phyloP scores from a whole-genome alignment of 2,888 invertebrate genomes.

The Oscheius sp. region DNA sequence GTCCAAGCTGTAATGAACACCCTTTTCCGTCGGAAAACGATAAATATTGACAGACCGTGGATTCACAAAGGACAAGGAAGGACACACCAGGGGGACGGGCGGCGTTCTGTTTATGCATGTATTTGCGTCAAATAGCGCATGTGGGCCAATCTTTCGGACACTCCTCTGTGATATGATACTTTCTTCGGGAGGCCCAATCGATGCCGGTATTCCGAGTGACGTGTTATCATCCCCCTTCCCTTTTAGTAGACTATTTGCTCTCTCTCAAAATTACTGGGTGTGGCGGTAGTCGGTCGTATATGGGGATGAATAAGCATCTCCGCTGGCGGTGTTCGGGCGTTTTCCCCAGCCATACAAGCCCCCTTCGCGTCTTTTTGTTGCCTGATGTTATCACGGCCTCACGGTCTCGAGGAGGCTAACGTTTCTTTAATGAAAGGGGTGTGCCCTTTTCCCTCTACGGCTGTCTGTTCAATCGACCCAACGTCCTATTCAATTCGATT shows the following conservation, averaged over 20 bases:
- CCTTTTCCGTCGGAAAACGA: not conserved
- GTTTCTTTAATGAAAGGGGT: slow-evolving; percentile 2
- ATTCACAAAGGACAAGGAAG: slow-evolving; percentile 11
- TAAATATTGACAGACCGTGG: slow-evolving; percentile 26
- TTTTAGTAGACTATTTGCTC: too few species aligned
- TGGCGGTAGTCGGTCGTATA: not conserved
- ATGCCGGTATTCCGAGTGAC: slow-evolving; percentile 7
- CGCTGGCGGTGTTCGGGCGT: not conserved
- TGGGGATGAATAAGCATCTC: not conserved
- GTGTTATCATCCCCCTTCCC: slow-evolving; percentile 10
- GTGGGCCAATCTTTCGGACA: slow-evolving; percentile 3
- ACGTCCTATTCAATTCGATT: not conserved
- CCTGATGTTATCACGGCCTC: not conserved
- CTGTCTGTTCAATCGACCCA: not conserved
- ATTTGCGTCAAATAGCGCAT: slow-evolving; percentile 11
- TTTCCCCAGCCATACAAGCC: not conserved
- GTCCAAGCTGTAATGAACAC: slow-evolving; percentile 15
- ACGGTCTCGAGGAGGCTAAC: too few species aligned
- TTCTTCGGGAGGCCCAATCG: slow-evolving; percentile 2
- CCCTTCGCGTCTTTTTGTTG: not conserved
- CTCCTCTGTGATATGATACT: slow-evolving; percentile 31
- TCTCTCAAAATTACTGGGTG: not conserved
- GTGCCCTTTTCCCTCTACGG: slow-evolving; percentile 8
- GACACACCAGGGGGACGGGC: not conserved
- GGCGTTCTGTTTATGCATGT: slow-evolving; percentile 33